Evolutionary conservation across 1,140 invertebrate species (phyloP).

Genomic region (Heliconius eleuchia): DNA sequence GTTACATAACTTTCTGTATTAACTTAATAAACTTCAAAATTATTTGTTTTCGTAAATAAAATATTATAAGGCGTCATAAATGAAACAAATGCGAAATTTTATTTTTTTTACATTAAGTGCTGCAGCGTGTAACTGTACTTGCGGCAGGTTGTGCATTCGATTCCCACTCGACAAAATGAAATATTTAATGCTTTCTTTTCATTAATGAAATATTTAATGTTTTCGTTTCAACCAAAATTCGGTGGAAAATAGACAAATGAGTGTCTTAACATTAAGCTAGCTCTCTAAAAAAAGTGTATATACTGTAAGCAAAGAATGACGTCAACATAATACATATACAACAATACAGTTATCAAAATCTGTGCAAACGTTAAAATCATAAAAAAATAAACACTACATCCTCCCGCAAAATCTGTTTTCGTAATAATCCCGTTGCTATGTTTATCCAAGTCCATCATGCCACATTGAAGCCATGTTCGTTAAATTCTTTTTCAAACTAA

Average conservation of each 20-base stretch:
- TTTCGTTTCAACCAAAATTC: background rate
- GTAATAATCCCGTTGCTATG: background rate
- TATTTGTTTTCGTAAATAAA: background rate
- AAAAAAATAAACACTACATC: background rate
- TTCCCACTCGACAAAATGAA: too few species aligned
- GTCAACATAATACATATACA: background rate
- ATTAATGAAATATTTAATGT: too few species aligned
- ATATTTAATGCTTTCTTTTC: too few species aligned
- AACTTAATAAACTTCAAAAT: background rate
- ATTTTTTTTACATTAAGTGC: too few species aligned
- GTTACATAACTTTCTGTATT: background rate
- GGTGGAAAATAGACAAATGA: background rate
- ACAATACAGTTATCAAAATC: background rate
- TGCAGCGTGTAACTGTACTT: too few species aligned
- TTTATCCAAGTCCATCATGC: background rate
- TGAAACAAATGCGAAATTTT: background rate
- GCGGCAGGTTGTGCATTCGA: too few species aligned
- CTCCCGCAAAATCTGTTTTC: slow-evolving; percentile 1
- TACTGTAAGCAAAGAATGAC: background rate
- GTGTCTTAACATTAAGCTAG: background rate
- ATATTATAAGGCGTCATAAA: background rate
- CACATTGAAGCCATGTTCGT: slow-evolving; percentile 1
- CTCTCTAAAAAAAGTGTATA: background rate
- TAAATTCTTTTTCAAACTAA: slow-evolving; percentile 14
- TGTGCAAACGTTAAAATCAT: background rate